Base-by-base conservation (phyloP, 2,797 vertebrate species). In the Amblyopsis hoosieri region DNA sequence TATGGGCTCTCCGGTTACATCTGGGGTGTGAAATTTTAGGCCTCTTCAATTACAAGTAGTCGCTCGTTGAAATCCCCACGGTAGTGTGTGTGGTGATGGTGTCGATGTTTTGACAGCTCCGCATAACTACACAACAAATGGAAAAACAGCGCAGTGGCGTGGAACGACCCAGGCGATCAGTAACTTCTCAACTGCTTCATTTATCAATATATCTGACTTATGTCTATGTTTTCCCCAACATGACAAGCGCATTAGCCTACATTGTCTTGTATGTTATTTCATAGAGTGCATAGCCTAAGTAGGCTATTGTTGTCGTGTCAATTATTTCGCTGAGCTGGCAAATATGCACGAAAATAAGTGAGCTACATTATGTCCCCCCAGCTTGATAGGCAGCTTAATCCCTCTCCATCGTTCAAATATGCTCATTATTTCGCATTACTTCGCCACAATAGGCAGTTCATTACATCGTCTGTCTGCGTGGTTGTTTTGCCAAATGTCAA, bases 21-120 rank as follows among this genome's bases (percentile, higher is more conserved):
- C 53, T 15, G 37, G 53, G 58, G 54, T 75, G 78, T 65, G 61
- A 60, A 65, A 58, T 56, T 53, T 33, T 45, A n/a, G 71, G 68
- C 72, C 62, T 73, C 57, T 71, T 84, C 64, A 67, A 23, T 77
- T 67, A 74, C 58, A 74, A 45, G 58, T 55, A 57, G 56, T 33
- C 56, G 47, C 56, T 53, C 13, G 14, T 46, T 48, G 45, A 48
- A 19, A 60, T 56, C 67, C 14, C 53, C 59, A 1, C 46, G 33
- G 62, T 57, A 49, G 54, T 68, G 55, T 57, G 52, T 64, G 52
- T 64, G 45, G 47, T 47, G 45, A 45, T 3, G 46, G 14, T 15
- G 67, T 49, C 64, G 29, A 33, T 78, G 71, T 80, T 80, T 60
- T 85, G 78, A 80, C 82, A 83, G 70, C 59, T 80, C 74, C n/a